These are phyloP conservation scores for Dinoponera quadriceps DNA, from an alignment of 1,140 invertebrate genomes.

Conservation along the genomic window DNA sequence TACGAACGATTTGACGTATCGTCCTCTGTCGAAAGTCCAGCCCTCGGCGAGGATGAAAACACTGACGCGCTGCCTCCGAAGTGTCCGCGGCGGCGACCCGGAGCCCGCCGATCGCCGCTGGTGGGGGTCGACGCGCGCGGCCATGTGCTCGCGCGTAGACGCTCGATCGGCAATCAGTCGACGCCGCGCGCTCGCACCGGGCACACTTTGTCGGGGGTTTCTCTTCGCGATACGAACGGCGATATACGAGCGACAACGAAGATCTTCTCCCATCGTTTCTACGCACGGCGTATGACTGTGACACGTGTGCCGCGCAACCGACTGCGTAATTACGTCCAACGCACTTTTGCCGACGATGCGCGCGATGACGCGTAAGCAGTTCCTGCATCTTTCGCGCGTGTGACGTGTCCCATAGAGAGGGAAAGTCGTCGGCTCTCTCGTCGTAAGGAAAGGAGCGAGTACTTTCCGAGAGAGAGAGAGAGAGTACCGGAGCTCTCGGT, in stretches of 20 bases:
- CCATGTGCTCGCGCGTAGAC: constrained; percentile 83
- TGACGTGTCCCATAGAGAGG: constrained; percentile 33
- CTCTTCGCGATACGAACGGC: background rate
- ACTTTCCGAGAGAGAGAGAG: background rate
- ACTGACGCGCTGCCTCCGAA: background rate
- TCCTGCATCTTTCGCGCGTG: constrained; percentile 50
- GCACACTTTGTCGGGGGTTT: constrained; percentile 58
- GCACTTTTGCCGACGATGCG: background rate
- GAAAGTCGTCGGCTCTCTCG: too few species aligned
- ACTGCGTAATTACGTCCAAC: background rate
- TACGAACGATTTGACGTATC: too few species aligned
- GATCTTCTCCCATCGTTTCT: too few species aligned
- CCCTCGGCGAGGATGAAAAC: too few species aligned
- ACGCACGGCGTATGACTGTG: background rate
- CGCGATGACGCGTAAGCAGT: constrained; percentile 56
- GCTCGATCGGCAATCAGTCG: constrained; percentile 82
- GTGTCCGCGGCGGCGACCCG: background rate
- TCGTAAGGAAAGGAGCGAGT: background rate
- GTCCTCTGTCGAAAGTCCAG: too few species aligned
- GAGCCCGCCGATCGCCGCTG: background rate
- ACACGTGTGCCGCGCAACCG: constrained; percentile 21
- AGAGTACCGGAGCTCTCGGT: background rate
- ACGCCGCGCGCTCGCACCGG: constrained; percentile 82
- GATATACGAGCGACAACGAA: background rate
- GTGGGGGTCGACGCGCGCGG: constrained; percentile 55